phyloP scores from a whole-genome alignment of 2,113 vertebrate genomes.

The Cyanistes caeruleus region DNA sequence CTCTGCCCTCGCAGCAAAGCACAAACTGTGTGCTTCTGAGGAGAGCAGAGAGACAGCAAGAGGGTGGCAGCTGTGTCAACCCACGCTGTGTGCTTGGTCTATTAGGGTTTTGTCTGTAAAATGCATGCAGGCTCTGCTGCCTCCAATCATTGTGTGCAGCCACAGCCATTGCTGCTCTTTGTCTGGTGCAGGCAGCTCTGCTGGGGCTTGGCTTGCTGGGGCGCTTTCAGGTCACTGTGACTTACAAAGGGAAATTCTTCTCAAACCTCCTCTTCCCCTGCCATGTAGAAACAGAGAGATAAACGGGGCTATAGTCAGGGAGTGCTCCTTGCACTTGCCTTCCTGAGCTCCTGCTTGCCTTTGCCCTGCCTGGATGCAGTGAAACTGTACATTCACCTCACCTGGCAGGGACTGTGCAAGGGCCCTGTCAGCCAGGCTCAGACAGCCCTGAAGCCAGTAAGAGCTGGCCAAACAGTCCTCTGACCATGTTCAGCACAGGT shows the following conservation, averaged over 20 bases:
- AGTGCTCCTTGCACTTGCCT: background rate
- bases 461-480: background rate
- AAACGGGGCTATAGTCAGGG: background rate
- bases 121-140: background rate
- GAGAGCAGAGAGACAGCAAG: background rate
- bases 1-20: background rate
- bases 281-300: background rate
- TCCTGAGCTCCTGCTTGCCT: accelerated
- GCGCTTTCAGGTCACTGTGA: background rate
- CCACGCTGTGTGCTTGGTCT: background rate
- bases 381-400: accelerated
- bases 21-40: background rate
- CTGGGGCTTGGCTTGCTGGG: background rate
- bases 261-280: background rate
- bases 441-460: accelerated
- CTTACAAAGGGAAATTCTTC: background rate
- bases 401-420: background rate
- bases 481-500: background rate
- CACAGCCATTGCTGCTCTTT: background rate
- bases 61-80: background rate
- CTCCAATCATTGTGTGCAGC: background rate
- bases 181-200: background rate
- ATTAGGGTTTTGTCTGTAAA: background rate
- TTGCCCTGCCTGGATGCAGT: background rate
- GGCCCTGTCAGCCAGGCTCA: background rate